Evolutionary conservation across 2,888 invertebrate species (phyloP).

Genomic region (Dicycla oo): DNA sequence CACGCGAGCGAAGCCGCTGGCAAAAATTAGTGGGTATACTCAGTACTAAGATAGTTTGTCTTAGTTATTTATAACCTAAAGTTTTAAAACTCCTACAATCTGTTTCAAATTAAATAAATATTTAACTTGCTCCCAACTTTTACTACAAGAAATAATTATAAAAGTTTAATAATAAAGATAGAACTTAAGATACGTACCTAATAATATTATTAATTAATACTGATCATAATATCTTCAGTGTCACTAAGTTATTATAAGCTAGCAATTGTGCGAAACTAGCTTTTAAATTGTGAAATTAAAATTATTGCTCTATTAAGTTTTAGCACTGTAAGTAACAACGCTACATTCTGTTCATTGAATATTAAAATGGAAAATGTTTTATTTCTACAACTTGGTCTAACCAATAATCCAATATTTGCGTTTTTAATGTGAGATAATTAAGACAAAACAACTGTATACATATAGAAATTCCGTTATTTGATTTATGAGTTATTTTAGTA

Average conservation of each 20-base stretch:
- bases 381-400: neutral
- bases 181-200: slow-evolving; percentile 13
- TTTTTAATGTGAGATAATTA: neutral
- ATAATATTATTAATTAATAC: slow-evolving; percentile 36
- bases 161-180: slow-evolving; percentile 38
- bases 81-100: slow-evolving; percentile 3
- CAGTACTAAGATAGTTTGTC: neutral
- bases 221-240: slow-evolving; percentile 18
- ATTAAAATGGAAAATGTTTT: slow-evolving; percentile 17
- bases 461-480: neutral
- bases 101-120: slow-evolving; percentile 16
- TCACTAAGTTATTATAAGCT: slow-evolving; percentile 27
- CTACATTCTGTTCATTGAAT: slow-evolving; percentile 19
- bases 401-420: neutral
- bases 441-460: neutral
- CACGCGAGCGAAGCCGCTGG: too few relatives aligned
- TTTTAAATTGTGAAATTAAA: slow-evolving; percentile 34
- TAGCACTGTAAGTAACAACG: slow-evolving; percentile 30
- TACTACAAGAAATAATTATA: slow-evolving; percentile 28
- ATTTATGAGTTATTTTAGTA: neutral
- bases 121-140: slow-evolving; percentile 10
- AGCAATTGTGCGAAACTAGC: slow-evolving; percentile 42
- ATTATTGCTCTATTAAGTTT: slow-evolving; percentile 31
- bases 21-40: too few relatives aligned
- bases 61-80: slow-evolving; percentile 9